phyloP scores from a whole-genome alignment of 2,888 invertebrate genomes.

The Brenthis daphne region DNA sequence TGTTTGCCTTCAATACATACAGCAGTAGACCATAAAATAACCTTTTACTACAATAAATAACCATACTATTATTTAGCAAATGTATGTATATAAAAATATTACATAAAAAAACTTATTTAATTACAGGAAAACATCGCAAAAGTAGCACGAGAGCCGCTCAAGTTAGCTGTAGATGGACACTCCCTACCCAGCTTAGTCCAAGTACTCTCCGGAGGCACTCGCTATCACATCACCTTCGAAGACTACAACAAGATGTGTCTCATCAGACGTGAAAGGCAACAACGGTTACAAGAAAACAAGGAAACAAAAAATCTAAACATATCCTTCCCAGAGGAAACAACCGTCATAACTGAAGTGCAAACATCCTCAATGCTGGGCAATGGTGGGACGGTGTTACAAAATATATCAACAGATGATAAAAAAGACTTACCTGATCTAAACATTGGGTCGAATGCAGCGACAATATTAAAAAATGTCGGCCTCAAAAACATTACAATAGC shows the following conservation, averaged over 20 bases:
- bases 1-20: too few relatives aligned
- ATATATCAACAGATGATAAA: conserved; percentile 53
- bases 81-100: not conserved
- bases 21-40: too few relatives aligned
- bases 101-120: not conserved
- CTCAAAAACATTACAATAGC: conserved; percentile 78
- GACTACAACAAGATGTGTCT: conserved; percentile 92
- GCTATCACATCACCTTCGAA: conserved; percentile 89
- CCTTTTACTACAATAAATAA: too few relatives aligned
- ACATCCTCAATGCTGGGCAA: conserved; percentile 67
- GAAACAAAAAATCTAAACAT: conserved; percentile 48
- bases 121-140: conserved; percentile 69
- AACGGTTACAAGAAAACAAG: conserved; percentile 77
- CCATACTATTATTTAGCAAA: too few relatives aligned
- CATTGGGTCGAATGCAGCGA: conserved; percentile 66
- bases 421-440: conserved; percentile 54
- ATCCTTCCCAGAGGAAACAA: conserved; percentile 46
- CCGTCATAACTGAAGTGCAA: conserved; percentile 67
- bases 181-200: conserved; percentile 86
- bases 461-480: conserved; percentile 74
- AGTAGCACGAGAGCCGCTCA: conserved; percentile 74
- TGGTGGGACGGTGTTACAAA: conserved; percentile 66
- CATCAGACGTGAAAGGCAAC: conserved; percentile 85
- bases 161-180: conserved; percentile 82
- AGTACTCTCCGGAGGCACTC: conserved; percentile 89